Conservation (phyloP, 2,888 invertebrate genomes). For the Matsumyia berberina region DNA sequence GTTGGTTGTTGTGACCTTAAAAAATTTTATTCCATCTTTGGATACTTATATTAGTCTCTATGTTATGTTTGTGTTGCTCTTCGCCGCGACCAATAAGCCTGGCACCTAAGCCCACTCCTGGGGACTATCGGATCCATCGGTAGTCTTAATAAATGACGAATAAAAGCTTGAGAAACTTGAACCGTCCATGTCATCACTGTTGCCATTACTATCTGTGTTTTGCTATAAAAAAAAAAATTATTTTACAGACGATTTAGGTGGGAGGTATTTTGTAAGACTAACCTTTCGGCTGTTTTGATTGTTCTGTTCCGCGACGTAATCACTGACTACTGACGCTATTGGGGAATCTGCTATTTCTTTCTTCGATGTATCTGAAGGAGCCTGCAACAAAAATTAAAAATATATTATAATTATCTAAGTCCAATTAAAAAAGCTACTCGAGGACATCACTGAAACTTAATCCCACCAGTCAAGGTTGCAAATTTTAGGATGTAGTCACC, state of each 20-base stretch:
- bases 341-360: constrained; percentile 85
- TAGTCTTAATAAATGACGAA: constrained; percentile 88
- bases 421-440: no score
- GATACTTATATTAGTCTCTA: constrained; percentile 78
- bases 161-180: constrained; percentile 89
- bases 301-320: constrained; percentile 79
- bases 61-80: constrained; percentile 82
- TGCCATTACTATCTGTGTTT: constrained; percentile 82
- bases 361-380: constrained; percentile 86
- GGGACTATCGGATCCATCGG: constrained; percentile 85
- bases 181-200: constrained; percentile 85
- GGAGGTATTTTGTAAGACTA: not conserved
- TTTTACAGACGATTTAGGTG: not conserved
- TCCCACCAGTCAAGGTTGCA: no score
- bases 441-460: no score
- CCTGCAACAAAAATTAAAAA: constrained; percentile 81
- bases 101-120: constrained; percentile 78
- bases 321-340: constrained; percentile 80
- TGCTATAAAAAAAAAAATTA: constrained; percentile 66
- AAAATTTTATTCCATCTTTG: not conserved
- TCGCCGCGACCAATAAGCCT: constrained; percentile 78
- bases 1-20: not conserved
- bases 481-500: no score
- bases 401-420: no score
- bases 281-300: constrained; percentile 79